Evolutionary conservation across 2,797 vertebrate genomes (phyloP).

Genomic region (Pipistrellus nathusii): DNA sequence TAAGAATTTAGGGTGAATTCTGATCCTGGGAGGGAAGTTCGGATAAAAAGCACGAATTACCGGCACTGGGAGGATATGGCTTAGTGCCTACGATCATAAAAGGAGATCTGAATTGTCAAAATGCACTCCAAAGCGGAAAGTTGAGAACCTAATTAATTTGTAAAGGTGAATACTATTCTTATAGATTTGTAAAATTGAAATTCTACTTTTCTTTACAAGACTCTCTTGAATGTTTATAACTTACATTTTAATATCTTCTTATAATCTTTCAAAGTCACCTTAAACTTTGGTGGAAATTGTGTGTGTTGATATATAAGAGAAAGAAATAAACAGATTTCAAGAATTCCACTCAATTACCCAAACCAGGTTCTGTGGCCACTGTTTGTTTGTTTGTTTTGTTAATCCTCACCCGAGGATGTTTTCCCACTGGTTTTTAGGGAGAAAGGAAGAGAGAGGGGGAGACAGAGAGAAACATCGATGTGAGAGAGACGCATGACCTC

Average conservation of each 20-base stretch:
- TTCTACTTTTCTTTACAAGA: not conserved
- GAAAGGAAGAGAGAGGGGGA: too few relatives aligned
- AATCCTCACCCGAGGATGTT: too few relatives aligned
- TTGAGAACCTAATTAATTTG: not conserved
- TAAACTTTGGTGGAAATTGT: not conserved
- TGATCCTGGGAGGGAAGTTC: not conserved
- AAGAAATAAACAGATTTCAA: not conserved
- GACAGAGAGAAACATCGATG: too few relatives aligned
- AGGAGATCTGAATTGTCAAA: not conserved
- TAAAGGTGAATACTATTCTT: not conserved
- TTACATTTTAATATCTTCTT: not conserved
- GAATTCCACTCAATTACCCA: not conserved
- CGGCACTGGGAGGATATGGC: not conserved
- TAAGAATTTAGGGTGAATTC: not conserved
- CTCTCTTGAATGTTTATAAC: not conserved
- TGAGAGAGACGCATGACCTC: too few relatives aligned
- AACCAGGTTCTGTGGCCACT: not conserved
- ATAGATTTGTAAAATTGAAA: slow-evolving; percentile 1
- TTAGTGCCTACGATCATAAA: not conserved
- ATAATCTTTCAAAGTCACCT: not conserved
- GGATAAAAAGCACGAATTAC: not conserved
- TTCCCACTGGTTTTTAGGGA: too few relatives aligned
- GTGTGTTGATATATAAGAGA: not conserved
- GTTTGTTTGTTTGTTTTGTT: too few relatives aligned
- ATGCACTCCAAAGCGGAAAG: not conserved